Evolutionary conservation across 1,140 invertebrate species (phyloP), one percentile per base, ranked within the genome.

Genomic region (Gryllus bimaculatus): DNA sequence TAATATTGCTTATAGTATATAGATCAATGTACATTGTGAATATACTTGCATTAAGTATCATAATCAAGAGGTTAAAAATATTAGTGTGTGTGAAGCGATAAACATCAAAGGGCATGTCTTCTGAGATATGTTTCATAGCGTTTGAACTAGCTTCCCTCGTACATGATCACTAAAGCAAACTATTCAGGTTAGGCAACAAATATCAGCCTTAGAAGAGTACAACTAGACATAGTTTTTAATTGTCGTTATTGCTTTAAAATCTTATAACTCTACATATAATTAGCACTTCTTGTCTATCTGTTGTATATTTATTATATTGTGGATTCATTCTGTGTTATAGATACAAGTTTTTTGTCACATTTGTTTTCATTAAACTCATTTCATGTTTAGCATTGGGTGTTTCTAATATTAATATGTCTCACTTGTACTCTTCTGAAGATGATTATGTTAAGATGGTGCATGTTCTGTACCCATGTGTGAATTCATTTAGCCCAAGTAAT

Each of bases 1-100:
- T 66, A 66, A 66, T 66, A 66, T 66, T 66, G 54, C 54, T 66
- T 66, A 66, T 66, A 66, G 54, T 66, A 66, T 66, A 66, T 66
- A 66, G 54, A 66, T 66, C 54, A 66, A 66, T 66, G 54, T 66
- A 66, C 54, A 66, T 66, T 66, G 54, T 66, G 54, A 66, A 66
- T 66, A 66, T 66, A 66, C 54, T 66, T 66, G 54, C 54, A 66
- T 66, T 66, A 39, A 39, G 26, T 39, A 66, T 66, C 54, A 66
- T 66, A 66, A 66, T 66, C 54, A 66, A 66, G 54, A 66, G 54
- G 54, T 66, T 66, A 66, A 66, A 18, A 13, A 13, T 66, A 18
- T 66, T 66, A 66, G 54, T 66, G 54, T 66, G 18, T 66, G 54
- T 66, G 54, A 66, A 66, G 54, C 18, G 54, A 66, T 66, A 66